These are phyloP conservation scores for Didymodactylos carnosus DNA, from an alignment of 2,888 invertebrate genomes.

Conservation along the genomic window DNA sequence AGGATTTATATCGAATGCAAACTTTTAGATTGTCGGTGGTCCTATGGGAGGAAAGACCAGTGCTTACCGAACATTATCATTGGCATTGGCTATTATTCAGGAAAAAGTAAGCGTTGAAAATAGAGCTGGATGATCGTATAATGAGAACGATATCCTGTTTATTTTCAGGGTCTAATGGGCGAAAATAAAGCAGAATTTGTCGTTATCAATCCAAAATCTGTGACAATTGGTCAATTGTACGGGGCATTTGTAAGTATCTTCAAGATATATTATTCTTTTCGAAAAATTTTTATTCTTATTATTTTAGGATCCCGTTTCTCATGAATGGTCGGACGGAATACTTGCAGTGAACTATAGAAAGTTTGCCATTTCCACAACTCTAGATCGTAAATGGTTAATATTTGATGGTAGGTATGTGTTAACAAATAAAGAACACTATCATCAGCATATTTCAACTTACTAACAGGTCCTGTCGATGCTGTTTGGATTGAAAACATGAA, in stretches of 20 bases:
- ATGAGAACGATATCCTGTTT: neutral
- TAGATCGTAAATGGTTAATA: slow-evolving; percentile 46
- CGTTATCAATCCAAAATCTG: slow-evolving; percentile 39
- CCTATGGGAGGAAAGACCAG: slow-evolving; percentile 38
- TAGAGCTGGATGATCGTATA: too few relatives aligned
- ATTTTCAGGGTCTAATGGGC: slow-evolving; percentile 29
- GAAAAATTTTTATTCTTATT: too few relatives aligned
- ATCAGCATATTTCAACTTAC: too few relatives aligned
- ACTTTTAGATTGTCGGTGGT: slow-evolving; percentile 38
- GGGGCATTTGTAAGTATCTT: slow-evolving; percentile 40
- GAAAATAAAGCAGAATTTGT: slow-evolving; percentile 36
- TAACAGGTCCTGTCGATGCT: slow-evolving; percentile 31
- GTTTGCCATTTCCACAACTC: slow-evolving; percentile 52
- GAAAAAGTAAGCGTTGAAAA: slow-evolving; percentile 40
- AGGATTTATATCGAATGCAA: too few relatives aligned
- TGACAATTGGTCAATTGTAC: slow-evolving; percentile 42
- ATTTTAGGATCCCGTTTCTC: slow-evolving; percentile 36
- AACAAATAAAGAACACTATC: too few relatives aligned
- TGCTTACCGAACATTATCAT: slow-evolving; percentile 53
- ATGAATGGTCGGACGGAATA: slow-evolving; percentile 39
- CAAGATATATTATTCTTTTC: too few relatives aligned
- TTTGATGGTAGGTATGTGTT: slow-evolving; percentile 27
- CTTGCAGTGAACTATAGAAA: slow-evolving; percentile 68
- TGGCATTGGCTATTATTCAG: slow-evolving; percentile 54
- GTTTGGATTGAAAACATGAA: slow-evolving; percentile 38